Conservation (phyloP, 1,140 invertebrate genomes). For the Diplogasteroides magnus region DNA sequence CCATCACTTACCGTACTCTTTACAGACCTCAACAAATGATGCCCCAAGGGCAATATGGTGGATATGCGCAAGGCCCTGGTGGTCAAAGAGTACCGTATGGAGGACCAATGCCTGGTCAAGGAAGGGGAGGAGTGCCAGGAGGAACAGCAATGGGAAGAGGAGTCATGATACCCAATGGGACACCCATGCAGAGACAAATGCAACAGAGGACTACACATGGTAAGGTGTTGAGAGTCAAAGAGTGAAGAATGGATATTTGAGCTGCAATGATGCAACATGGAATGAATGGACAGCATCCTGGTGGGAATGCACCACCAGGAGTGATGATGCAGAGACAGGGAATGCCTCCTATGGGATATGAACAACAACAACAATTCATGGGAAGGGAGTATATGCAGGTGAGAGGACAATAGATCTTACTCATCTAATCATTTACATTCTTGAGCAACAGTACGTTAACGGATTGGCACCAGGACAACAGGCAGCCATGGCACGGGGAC, state of each 20-base stretch:
- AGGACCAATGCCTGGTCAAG: slow-evolving; percentile 4
- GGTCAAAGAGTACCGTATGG: slow-evolving; percentile 4
- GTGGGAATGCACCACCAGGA: not conserved
- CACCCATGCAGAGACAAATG: slow-evolving; percentile 6
- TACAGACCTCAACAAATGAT: slow-evolving; percentile 6
- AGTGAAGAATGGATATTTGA: not conserved
- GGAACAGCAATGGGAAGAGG: slow-evolving; percentile 16
- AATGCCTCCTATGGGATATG: slow-evolving; percentile 9
- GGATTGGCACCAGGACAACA: slow-evolving; percentile 1
- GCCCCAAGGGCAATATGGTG: not conserved
- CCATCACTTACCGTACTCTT: not conserved
- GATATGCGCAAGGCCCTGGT: slow-evolving; percentile 5
- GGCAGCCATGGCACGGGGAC: slow-evolving; percentile 8
- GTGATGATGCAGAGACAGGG: not conserved
- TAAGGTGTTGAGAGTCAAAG: not conserved
- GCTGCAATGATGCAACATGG: not conserved
- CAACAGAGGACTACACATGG: slow-evolving; percentile 5
- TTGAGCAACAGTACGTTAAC: not conserved
- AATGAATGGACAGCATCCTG: no score
- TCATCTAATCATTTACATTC: no score
- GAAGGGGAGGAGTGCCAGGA: slow-evolving; percentile 6
- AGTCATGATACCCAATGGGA: slow-evolving; percentile 20
- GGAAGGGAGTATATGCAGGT: slow-evolving; percentile 11
- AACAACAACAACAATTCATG: slow-evolving; percentile 12
- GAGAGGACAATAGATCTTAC: no score